Base-by-base conservation (phyloP, 92 coral and sea anemone genomes). In the Blastomussa wellsi region DNA sequence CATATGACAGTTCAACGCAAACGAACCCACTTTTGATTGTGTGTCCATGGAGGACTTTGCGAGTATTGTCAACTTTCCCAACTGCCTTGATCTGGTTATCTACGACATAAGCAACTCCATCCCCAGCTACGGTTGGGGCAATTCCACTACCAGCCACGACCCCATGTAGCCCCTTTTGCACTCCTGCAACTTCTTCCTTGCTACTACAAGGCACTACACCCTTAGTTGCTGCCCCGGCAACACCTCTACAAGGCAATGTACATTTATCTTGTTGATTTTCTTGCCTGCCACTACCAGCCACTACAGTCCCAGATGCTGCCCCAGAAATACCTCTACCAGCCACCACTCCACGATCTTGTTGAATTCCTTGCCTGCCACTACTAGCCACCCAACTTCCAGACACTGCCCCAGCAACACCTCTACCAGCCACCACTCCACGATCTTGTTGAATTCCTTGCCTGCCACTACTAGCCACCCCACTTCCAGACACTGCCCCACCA, bases 1-100 rank as follows among this genome's bases (percentile, higher is more conserved):
- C 88, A 36, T 33, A 84, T 19, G 64, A n/a, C 49, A 84, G 16
- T 39, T 36, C 74, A 28, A 84, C 88, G 37, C 88, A 84, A 22
- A 60, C 39, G 49, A 5, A 84, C 26, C 80, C 66, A 35, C 72
- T 15, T 67, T 62, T 47, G 37, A 84, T 84, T 36, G 4, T 52
- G 73, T 64, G 62, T 20, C 88, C 88, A 28, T 84, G 88, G 2
- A 84, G 72, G 44, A 65, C 52, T 32, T 38, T 60, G 24, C 88
- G 72, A 42, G 49, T 29, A 8, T 32, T 74, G 88, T 84, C 41
- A 22, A 52, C 87, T 39, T 74, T 36, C 33, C 88, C 82, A 59
- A 84, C 66, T 20, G 82, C 88, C 75, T 51, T 33, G 13, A 84
- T 78, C 37, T 84, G 47, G 4, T 28, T 65, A n/a, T 47, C 81